These are phyloP conservation scores for Bursaphelenchus okinawaensis DNA, from an alignment of 2,888 invertebrate species.

Conservation along the genomic window DNA sequence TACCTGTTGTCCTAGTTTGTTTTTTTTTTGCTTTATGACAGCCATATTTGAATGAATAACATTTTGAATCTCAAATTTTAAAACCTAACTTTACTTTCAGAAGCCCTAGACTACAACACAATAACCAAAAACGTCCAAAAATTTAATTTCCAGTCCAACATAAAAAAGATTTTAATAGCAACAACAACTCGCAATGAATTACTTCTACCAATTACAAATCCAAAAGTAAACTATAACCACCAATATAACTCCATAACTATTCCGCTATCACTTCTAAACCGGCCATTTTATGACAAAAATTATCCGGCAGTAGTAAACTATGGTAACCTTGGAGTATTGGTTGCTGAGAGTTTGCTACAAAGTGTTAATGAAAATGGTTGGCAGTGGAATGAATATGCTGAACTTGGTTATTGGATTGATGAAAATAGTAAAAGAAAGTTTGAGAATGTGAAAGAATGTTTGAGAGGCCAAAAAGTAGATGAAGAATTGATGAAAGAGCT, in stretches of 20 bases:
- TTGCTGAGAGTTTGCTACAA: not conserved
- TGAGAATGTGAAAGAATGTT: too few species aligned
- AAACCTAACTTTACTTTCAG: conserved; percentile 24
- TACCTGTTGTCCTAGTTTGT: too few species aligned
- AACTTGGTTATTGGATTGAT: conserved; percentile 32
- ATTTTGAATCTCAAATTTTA: conserved; percentile 23
- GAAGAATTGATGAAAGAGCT: too few species aligned
- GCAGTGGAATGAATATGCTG: conserved; percentile 33
- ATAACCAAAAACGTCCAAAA: conserved; percentile 29
- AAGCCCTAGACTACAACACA: conserved; percentile 25
- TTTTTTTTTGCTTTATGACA: too few species aligned
- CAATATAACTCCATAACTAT: conserved; percentile 50
- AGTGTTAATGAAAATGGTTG: conserved; percentile 30
- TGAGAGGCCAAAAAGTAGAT: too few species aligned
- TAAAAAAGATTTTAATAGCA: conserved; percentile 33
- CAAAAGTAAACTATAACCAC: conserved; percentile 25
- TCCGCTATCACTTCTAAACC: conserved; percentile 46
- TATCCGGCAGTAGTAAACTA: conserved; percentile 62
- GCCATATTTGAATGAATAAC: conserved; percentile 11
- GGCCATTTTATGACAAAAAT: conserved; percentile 47
- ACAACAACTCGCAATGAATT: not conserved
- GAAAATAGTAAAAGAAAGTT: too few species aligned
- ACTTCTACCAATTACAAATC: not conserved
- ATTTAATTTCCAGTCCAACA: conserved; percentile 30
- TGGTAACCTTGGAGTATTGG: conserved; percentile 94